These are phyloP conservation scores for Sitta europaea DNA, from an alignment of 2,113 vertebrate genomes.

Conservation along the genomic window DNA sequence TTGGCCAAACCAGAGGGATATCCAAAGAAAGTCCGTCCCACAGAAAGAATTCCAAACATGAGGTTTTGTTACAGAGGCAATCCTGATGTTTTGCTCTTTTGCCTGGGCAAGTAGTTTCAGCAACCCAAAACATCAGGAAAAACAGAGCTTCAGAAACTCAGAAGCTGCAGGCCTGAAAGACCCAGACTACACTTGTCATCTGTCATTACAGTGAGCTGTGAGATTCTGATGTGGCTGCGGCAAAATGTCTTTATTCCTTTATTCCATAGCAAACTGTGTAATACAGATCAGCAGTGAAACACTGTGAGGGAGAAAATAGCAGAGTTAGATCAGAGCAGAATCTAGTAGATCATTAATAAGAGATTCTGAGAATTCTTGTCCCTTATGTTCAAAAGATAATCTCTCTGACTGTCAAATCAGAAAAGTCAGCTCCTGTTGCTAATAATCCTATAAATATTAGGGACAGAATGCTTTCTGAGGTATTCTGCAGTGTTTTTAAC, in stretches of 20 bases:
- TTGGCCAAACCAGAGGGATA: too few relatives aligned
- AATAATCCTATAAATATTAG: neutral
- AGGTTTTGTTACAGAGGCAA: too few relatives aligned
- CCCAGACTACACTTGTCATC: rapidly evolving
- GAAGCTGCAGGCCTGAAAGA: too few relatives aligned
- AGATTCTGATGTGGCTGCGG: neutral
- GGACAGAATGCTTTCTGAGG: neutral
- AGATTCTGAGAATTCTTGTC: neutral
- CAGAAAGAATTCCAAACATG: too few relatives aligned
- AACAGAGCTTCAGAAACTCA: too few relatives aligned
- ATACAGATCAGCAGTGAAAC: neutral
- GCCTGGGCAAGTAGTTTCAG: too few relatives aligned
- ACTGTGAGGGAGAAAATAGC: neutral
- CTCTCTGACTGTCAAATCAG: neutral
- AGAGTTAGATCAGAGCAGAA: neutral
- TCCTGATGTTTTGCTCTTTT: too few relatives aligned
- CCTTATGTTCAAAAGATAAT: neutral
- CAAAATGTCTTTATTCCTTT: neutral
- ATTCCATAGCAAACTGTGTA: rapidly evolving
- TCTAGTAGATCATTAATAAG: neutral
- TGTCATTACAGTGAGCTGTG: rapidly evolving
- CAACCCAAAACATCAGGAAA: too few relatives aligned
- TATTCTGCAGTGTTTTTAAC: neutral
- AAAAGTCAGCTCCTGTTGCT: neutral
- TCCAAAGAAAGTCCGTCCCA: too few relatives aligned